Evolutionary conservation across 2,113 vertebrate species (phyloP).

Genomic region (Boleophthalmus pectinirostris): DNA sequence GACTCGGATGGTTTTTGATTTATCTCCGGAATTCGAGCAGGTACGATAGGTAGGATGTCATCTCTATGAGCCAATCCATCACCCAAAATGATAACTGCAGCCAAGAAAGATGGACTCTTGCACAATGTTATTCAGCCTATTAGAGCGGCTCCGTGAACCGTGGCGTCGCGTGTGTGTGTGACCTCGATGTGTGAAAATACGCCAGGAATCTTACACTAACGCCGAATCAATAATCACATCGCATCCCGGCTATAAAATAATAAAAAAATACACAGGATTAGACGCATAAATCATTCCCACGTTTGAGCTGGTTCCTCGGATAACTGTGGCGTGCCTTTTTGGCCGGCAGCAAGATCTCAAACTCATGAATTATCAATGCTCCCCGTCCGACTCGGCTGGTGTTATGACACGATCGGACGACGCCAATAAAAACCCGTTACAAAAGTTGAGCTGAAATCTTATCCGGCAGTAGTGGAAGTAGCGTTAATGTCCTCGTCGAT

Average conservation of each 20-base stretch:
- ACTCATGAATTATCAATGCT: conserved; percentile 59
- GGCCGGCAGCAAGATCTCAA: conserved; percentile 12
- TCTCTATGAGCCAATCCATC: conserved; percentile 22
- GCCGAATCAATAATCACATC: conserved; percentile 12
- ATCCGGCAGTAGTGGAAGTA: conserved; percentile 13
- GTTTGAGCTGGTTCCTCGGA: conserved; percentile 12
- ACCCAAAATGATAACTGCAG: conserved; percentile 30
- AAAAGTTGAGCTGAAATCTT: conserved; percentile 10
- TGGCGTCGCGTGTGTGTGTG: conserved; percentile 3
- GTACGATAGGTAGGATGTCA: conserved; percentile 35
- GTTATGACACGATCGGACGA: conserved; percentile 35
- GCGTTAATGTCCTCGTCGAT: conserved; percentile 26
- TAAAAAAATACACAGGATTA: background rate
- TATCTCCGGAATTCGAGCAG: conserved; percentile 23
- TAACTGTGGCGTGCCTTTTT: conserved; percentile 12
- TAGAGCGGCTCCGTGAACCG: conserved; percentile 13
- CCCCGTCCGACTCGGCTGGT: conserved; percentile 21
- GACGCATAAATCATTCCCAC: background rate
- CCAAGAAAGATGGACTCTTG: conserved; percentile 23
- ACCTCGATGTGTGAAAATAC: conserved; percentile 6
- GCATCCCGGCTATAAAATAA: conserved; percentile 8
- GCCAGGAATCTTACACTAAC: conserved; percentile 16
- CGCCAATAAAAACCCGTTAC: conserved; percentile 9
- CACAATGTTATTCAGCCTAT: conserved; percentile 31
- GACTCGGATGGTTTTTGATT: conserved; percentile 16